Conservation (phyloP, 2,113 vertebrate species). For the Osmerus eperlanus region DNA sequence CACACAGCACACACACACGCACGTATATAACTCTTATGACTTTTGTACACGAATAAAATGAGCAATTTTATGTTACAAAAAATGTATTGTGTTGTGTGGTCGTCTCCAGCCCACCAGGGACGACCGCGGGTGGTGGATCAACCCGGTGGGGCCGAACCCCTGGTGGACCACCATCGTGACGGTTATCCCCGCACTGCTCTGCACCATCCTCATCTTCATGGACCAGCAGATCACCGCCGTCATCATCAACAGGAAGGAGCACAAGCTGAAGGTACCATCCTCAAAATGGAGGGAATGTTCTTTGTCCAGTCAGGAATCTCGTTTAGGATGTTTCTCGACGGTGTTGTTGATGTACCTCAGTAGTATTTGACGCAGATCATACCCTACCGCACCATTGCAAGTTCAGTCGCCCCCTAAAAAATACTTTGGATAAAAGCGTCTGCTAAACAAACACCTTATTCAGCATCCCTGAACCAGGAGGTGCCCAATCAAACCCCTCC, state of each 20-base stretch:
- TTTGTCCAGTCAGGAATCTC: too few species aligned
- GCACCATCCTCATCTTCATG: constrained; percentile 99
- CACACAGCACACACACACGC: background rate
- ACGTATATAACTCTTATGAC: background rate
- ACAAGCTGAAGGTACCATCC: constrained; percentile 90
- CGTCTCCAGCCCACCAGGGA: constrained; percentile 88
- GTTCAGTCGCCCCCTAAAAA: too few species aligned
- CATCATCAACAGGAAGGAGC: constrained; percentile 98
- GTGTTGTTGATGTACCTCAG: too few species aligned
- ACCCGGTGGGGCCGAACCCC: constrained; percentile 93
- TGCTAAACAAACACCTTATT: too few species aligned
- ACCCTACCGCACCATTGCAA: too few species aligned
- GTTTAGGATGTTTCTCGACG: too few species aligned
- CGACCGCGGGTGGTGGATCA: constrained; percentile 94
- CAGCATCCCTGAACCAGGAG: too few species aligned
- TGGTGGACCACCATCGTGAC: constrained; percentile 96
- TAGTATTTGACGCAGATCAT: too few species aligned
- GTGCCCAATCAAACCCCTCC: background rate
- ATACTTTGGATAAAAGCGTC: too few species aligned
- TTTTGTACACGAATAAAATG: too few species aligned
- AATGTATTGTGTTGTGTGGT: background rate
- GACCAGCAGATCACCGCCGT: constrained; percentile 99
- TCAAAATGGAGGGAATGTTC: background rate
- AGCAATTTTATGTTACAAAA: background rate
- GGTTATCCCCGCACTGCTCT: constrained; percentile 90